Evolutionary conservation across 2,797 vertebrate species (phyloP).

Genomic region (Brachyrhaphis roseni): DNA sequence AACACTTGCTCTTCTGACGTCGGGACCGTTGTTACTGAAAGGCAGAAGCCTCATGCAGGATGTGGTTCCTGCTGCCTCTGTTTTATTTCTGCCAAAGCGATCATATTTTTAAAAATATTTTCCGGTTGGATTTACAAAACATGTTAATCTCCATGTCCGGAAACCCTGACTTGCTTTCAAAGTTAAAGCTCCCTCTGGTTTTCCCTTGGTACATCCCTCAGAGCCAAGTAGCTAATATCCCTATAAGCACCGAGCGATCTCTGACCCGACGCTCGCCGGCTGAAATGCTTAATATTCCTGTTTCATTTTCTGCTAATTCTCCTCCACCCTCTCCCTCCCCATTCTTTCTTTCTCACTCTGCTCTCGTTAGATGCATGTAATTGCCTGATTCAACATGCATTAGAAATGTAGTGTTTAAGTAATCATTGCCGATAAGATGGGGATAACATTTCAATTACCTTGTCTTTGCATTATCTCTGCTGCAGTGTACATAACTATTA

Average conservation of each 20-base stretch:
- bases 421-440: conserved; percentile 78
- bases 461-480: conserved; percentile 66
- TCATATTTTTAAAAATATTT: neutral
- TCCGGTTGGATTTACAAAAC: conserved; percentile 15
- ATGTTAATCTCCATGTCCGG: conserved; percentile 6
- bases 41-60: neutral
- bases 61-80: neutral
- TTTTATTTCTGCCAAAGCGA: conserved; percentile 13
- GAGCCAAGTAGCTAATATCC: conserved; percentile 81
- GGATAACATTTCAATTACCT: conserved; percentile 82
- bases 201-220: conserved; percentile 52
- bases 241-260: conserved; percentile 74
- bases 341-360: conserved; percentile 48
- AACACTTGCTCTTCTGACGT: neutral
- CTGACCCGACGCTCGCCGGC: conserved; percentile 73
- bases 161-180: conserved; percentile 25
- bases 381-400: conserved; percentile 82
- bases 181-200: conserved; percentile 31
- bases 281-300: conserved; percentile 78
- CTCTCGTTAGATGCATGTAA: conserved; percentile 78
- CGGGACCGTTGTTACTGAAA: neutral
- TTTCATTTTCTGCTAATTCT: conserved; percentile 71
- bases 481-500: conserved; percentile 74
- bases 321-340: conserved; percentile 9
- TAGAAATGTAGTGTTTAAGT: conserved; percentile 80